phyloP scores from a whole-genome alignment of 2,888 invertebrate genomes.

The Celastrina argiolus region DNA sequence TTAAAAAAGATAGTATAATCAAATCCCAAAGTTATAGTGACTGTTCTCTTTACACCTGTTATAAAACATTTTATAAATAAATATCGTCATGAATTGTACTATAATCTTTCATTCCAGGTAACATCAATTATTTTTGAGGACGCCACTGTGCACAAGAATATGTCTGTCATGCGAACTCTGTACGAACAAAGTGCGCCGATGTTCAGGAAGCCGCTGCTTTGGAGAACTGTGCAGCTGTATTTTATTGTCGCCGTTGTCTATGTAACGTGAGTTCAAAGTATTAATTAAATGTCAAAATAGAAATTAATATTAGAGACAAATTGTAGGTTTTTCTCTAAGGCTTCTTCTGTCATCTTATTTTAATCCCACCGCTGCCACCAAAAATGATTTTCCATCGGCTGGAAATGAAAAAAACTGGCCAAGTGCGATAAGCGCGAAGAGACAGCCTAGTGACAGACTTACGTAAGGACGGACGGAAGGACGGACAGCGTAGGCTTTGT shows the following conservation, averaged over 20 bases:
- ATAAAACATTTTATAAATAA: too few species aligned
- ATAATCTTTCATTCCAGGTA: conserved; percentile 44
- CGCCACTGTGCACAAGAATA: conserved; percentile 40
- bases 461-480: too few species aligned
- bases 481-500: too few species aligned
- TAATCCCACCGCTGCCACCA: too few species aligned
- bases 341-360: background rate
- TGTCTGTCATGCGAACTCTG: conserved; percentile 48
- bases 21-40: too few species aligned
- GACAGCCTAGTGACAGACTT: too few species aligned
- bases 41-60: too few species aligned
- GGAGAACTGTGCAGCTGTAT: conserved; percentile 58
- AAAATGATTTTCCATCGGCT: too few species aligned
- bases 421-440: too few species aligned
- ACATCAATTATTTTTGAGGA: conserved; percentile 48
- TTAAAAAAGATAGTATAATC: too few species aligned
- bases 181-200: conserved; percentile 62
- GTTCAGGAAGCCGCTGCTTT: conserved; percentile 55
- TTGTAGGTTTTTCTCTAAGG: background rate
- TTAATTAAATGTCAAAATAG: background rate
- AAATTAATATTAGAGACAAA: background rate
- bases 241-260: conserved; percentile 66
- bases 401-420: too few species aligned
- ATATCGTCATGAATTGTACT: too few species aligned
- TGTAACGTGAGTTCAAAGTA: conserved; percentile 56